A percentile compares a stretch with the other conserved stretches of the same genome.
Evolutionary conservation across 2,113 vertebrate species (phyloP).

Genomic region (Pseudopodoces humilis): DNA sequence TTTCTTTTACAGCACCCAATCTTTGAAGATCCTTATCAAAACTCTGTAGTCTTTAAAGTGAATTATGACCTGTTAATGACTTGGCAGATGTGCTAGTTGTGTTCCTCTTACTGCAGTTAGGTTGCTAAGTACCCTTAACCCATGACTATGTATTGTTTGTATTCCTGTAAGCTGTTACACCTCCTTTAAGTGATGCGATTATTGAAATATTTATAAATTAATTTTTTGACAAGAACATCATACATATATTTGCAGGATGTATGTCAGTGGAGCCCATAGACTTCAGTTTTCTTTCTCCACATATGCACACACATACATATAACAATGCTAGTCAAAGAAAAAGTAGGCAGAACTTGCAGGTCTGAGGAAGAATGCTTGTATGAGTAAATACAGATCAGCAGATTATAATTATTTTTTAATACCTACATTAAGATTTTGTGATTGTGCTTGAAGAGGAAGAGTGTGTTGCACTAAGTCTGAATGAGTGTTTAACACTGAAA

Average conservation of each 20-base stretch:
- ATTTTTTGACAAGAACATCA: neutral
- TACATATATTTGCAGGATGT: neutral
- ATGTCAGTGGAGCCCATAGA: neutral
- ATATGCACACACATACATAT: fast-evolving
- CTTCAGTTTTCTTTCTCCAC: neutral
- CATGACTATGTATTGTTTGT: neutral
- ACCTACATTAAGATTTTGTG: neutral
- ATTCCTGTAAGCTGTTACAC: neutral
- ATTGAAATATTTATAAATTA: neutral
- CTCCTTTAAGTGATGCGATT: neutral
- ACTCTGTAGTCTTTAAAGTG: neutral
- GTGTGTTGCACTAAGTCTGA: neutral
- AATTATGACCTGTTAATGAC: neutral
- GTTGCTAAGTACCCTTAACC: neutral
- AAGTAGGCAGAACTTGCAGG: neutral
- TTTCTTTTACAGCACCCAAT: neutral
- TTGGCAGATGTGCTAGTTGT: neutral
- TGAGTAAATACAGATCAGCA: neutral
- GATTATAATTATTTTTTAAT: neutral
- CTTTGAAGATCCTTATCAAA: neutral
- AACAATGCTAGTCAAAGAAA: neutral
- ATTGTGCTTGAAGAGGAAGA: neutral
- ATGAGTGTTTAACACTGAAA: neutral
- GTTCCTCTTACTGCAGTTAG: neutral
- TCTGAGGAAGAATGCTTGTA: neutral